phyloP scores from a whole-genome alignment of 2,797 vertebrate genomes.

The Chiloscyllium punctatum region DNA sequence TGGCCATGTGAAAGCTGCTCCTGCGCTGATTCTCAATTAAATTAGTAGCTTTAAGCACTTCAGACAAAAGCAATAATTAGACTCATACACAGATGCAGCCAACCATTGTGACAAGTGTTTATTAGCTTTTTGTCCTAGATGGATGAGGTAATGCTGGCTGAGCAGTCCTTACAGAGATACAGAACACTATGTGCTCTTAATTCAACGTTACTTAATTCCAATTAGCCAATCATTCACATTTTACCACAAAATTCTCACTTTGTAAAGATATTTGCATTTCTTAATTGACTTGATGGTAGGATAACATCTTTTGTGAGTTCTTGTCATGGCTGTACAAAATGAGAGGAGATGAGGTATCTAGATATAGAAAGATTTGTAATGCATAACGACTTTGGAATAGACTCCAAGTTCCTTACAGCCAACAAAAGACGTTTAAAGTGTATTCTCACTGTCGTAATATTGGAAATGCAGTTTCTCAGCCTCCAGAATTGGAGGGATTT shows the following conservation, averaged over 20 bases:
- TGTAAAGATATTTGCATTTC: not conserved
- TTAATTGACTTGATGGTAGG: not conserved
- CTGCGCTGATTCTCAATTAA: not conserved
- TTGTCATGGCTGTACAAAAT: not conserved
- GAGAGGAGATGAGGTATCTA: not conserved
- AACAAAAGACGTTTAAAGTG: not conserved
- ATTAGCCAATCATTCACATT: not conserved
- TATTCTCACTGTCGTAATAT: not conserved
- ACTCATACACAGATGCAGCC: not conserved
- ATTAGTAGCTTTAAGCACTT: not conserved
- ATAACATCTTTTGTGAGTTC: not conserved
- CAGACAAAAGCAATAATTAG: not conserved
- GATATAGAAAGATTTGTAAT: not conserved
- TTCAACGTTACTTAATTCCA: constrained; percentile 1
- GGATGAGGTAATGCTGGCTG: not conserved
- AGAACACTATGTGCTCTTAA: not conserved
- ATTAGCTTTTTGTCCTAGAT: not conserved
- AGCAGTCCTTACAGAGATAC: not conserved
- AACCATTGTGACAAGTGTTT: not conserved
- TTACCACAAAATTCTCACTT: not conserved
- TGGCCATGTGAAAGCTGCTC: not conserved
- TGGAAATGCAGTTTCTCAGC: not conserved
- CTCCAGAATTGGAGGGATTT: too few species aligned
- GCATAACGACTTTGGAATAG: not conserved
- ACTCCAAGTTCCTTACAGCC: not conserved